Evolutionary conservation across 2,113 vertebrate species (phyloP).

Genomic region (Nesoenas mayeri): DNA sequence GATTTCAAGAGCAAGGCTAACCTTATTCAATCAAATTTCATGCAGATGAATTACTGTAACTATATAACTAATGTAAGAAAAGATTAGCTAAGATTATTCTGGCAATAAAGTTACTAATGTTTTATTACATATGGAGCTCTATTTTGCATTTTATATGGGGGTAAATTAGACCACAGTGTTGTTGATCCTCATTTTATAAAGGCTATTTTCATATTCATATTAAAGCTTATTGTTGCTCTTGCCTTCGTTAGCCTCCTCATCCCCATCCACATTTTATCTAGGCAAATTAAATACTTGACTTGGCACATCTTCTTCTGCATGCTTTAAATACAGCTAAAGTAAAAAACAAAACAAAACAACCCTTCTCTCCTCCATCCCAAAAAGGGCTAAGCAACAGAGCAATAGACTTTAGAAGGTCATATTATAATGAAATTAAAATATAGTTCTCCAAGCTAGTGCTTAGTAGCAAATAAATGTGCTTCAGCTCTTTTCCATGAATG

Average conservation of each 20-base stretch:
- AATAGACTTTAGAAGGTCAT: conserved; percentile 44
- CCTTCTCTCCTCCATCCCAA: background rate
- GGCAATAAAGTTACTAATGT: conserved; percentile 71
- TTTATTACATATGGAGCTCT: conserved; percentile 60
- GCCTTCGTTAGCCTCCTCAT: background rate
- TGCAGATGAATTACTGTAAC: conserved; percentile 62
- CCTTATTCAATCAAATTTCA: conserved; percentile 66
- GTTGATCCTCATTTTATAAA: conserved; percentile 74
- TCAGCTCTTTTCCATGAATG: conserved; percentile 45
- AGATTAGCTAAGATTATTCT: conserved; percentile 75
- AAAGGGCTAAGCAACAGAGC: background rate
- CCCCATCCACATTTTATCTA: conserved; percentile 35
- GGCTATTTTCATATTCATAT: conserved; percentile 62
- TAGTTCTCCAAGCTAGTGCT: conserved; percentile 41
- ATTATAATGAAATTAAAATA: conserved; percentile 61
- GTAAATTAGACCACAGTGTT: conserved; percentile 64
- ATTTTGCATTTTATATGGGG: conserved; percentile 70
- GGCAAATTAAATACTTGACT: conserved; percentile 33
- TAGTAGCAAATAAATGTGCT: conserved; percentile 55
- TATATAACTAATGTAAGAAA: conserved; percentile 71
- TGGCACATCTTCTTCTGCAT: background rate
- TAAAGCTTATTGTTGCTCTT: conserved; percentile 61
- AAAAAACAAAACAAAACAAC: background rate
- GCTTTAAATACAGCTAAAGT: background rate
- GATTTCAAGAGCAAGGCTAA: conserved; percentile 12